phyloP scores from a whole-genome alignment of 1,140 invertebrate species.

The Apis laboriosa region DNA sequence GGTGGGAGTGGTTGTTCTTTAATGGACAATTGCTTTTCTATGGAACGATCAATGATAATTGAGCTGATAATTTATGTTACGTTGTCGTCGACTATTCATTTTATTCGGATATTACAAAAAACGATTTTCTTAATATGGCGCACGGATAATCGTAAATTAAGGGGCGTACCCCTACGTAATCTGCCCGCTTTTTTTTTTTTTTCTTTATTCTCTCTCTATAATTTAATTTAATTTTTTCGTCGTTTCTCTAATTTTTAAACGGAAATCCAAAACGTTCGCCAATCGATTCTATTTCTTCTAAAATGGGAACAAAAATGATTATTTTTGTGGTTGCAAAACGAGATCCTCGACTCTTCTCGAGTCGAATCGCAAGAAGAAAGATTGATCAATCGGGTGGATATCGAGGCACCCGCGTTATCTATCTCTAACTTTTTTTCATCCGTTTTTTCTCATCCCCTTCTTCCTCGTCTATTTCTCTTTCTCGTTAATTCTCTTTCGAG shows the following conservation, averaged over 20 bases:
- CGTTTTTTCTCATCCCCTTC: background rate
- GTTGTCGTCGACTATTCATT: constrained; percentile 71
- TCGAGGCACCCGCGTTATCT: constrained; percentile 67
- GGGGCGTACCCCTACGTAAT: constrained; percentile 65
- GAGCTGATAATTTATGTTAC: constrained; percentile 49
- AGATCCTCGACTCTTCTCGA: background rate
- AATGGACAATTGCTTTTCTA: background rate
- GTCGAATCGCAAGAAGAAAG: constrained; percentile 10
- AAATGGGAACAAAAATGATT: background rate
- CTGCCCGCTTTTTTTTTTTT: constrained; percentile 52
- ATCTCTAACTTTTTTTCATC: constrained; percentile 62
- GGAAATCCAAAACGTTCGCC: constrained; percentile 4
- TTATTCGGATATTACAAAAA: constrained; percentile 80
- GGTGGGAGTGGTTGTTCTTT: background rate
- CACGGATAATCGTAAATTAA: constrained; percentile 56
- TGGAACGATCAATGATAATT: constrained; percentile 41
- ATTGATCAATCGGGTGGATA: constrained; percentile 64
- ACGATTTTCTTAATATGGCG: constrained; percentile 52
- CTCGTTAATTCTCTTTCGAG: constrained; percentile 62
- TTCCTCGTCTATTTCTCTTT: background rate
- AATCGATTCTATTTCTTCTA: constrained; percentile 11
- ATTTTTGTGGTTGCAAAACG: too few species aligned
- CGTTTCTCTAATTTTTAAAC: background rate
- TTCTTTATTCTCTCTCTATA: background rate
- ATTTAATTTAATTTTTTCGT: background rate